phyloP scores from a whole-genome alignment of 2,113 vertebrate genomes.

The Limanda limanda region DNA sequence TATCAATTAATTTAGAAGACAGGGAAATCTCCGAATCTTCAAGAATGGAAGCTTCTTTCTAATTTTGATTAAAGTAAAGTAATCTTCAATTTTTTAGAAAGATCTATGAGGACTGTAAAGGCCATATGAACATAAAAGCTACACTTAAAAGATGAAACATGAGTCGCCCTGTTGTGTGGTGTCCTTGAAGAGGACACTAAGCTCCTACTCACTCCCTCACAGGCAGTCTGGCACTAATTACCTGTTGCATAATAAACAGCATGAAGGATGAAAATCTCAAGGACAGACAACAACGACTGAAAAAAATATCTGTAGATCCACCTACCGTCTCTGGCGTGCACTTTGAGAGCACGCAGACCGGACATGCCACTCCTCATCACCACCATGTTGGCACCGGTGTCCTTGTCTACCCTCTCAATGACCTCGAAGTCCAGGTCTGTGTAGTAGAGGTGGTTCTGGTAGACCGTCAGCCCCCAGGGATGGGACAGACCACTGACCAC shows the following conservation, averaged over 20 bases:
- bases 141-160: background rate
- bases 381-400: conserved; percentile 74
- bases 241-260: conserved; percentile 28
- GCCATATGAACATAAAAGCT: background rate
- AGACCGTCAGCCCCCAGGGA: conserved; percentile 77
- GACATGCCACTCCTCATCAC: conserved; percentile 79
- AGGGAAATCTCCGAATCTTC: too few relatives aligned
- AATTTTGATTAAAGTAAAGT: too few relatives aligned
- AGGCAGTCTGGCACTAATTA: conserved; percentile 15
- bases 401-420: conserved; percentile 82
- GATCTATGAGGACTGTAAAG: too few relatives aligned
- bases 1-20: too few relatives aligned
- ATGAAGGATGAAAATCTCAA: conserved; percentile 2
- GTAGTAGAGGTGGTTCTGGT: conserved; percentile 81
- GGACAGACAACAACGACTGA: background rate
- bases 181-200: conserved; percentile 31
- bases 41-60: too few relatives aligned
- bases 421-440: conserved; percentile 81
- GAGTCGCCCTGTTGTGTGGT: background rate
- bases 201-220: background rate
- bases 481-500: conserved; percentile 77
- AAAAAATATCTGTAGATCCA: background rate
- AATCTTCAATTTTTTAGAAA: too few relatives aligned
- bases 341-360: conserved; percentile 74
- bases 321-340: conserved; percentile 81